phyloP scores from a whole-genome alignment of 2,888 invertebrate genomes.

The Metalampra italica region DNA sequence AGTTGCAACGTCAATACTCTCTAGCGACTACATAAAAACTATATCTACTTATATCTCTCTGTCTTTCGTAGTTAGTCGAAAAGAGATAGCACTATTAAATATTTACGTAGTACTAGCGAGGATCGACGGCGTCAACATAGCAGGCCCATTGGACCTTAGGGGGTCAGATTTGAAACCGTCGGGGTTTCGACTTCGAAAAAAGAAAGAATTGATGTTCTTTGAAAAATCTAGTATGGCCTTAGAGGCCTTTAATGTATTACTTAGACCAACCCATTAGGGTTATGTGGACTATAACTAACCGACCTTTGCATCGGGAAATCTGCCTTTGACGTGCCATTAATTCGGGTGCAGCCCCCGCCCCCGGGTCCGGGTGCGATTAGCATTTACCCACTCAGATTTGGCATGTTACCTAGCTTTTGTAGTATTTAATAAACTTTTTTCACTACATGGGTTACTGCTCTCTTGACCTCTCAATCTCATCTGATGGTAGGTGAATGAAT shows the following conservation, averaged over 20 bases:
- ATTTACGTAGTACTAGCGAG: too few relatives aligned
- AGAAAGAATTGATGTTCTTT: too few relatives aligned
- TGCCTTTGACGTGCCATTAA: slow-evolving; percentile 60
- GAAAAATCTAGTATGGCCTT: neutral
- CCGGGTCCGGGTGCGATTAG: slow-evolving; percentile 12
- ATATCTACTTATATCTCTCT: too few relatives aligned
- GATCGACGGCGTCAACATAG: too few relatives aligned
- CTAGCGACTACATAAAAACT: too few relatives aligned
- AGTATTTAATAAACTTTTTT: neutral
- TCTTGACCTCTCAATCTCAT: neutral
- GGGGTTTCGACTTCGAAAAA: too few relatives aligned
- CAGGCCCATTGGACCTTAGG: too few relatives aligned
- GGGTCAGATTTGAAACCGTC: too few relatives aligned
- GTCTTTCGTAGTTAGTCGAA: too few relatives aligned
- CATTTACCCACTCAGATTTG: neutral
- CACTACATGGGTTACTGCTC: neutral
- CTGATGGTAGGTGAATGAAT: neutral
- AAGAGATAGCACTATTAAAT: too few relatives aligned
- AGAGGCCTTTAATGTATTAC: neutral
- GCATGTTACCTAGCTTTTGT: neutral
- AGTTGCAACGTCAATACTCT: too few relatives aligned
- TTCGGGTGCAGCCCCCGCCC: slow-evolving; percentile 48
- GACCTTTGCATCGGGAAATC: slow-evolving; percentile 44
- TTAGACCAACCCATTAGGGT: slow-evolving; percentile 16
- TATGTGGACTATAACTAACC: slow-evolving; percentile 23